Conservation (phyloP, 2,888 invertebrate species). For the Acronicta alni region DNA sequence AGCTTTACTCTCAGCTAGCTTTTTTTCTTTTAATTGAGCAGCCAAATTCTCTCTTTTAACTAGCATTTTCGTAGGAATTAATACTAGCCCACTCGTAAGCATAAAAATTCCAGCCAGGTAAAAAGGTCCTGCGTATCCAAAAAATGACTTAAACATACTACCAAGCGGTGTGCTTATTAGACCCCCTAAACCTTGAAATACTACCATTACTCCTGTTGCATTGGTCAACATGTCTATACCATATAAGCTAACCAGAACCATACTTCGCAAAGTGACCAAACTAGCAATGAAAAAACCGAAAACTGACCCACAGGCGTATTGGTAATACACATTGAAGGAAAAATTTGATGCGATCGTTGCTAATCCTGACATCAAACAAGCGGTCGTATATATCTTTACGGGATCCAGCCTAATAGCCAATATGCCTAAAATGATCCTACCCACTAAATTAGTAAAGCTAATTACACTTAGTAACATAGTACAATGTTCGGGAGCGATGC, state of each 20-base stretch:
- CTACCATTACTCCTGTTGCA: conserved; percentile 76
- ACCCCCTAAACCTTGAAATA: conserved; percentile 77
- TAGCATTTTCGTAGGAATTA: conserved; percentile 61
- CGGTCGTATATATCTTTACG: conserved; percentile 59
- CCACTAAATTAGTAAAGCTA: conserved; percentile 71
- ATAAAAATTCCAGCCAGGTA: conserved; percentile 73
- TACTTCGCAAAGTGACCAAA: conserved; percentile 70
- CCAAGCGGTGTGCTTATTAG: conserved; percentile 77
- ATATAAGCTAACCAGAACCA: conserved; percentile 73
- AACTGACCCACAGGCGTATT: conserved; percentile 70
- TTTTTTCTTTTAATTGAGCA: not conserved
- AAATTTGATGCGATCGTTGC: conserved; percentile 69
- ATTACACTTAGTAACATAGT: conserved; percentile 73
- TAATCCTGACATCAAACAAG: conserved; percentile 65
- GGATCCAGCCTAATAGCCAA: conserved; percentile 72
- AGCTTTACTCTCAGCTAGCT: no score
- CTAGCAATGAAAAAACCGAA: conserved; percentile 74
- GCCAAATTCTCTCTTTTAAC: conserved; percentile 54
- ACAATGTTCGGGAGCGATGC: conserved; percentile 68
- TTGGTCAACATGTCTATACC: conserved; percentile 80
- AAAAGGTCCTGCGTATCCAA: conserved; percentile 71
- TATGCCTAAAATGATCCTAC: conserved; percentile 69
- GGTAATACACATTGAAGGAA: conserved; percentile 70
- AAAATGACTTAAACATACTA: conserved; percentile 66
- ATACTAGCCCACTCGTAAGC: conserved; percentile 63